phyloP scores from a whole-genome alignment of 2,113 vertebrate species.

The Loxodonta africana region DNA sequence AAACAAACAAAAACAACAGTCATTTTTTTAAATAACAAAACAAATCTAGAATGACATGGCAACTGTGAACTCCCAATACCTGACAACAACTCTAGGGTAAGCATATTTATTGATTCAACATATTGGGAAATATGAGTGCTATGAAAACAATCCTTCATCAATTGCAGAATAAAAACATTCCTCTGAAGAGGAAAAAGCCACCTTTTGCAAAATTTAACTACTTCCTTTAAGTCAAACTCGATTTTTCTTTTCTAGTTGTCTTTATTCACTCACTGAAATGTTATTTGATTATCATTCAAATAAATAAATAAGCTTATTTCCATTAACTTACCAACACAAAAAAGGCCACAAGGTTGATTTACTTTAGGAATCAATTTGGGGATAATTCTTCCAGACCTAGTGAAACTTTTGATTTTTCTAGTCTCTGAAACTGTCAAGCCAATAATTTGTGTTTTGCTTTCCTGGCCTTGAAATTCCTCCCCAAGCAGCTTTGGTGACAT shows the following conservation, averaged over 20 bases:
- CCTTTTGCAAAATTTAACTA: slow-evolving; percentile 47
- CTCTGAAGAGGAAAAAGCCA: neutral
- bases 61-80: neutral
- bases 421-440: slow-evolving; percentile 75
- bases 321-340: slow-evolving; percentile 74
- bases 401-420: slow-evolving; percentile 73
- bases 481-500: slow-evolving; percentile 79
- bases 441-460: slow-evolving; percentile 78
- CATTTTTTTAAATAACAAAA: neutral
- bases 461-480: slow-evolving; percentile 79
- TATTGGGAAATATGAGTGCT: slow-evolving; percentile 33
- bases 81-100: neutral
- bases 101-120: neutral
- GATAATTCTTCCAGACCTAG: slow-evolving; percentile 77
- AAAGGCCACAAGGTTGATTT: slow-evolving; percentile 78
- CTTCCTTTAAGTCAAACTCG: neutral
- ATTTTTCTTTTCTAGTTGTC: slow-evolving; percentile 77
- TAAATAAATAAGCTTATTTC: slow-evolving; percentile 80
- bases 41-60: neutral
- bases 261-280: slow-evolving; percentile 66
- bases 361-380: slow-evolving; percentile 76
- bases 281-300: slow-evolving; percentile 77
- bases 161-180: slow-evolving; percentile 14
- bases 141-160: neutral
- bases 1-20: too few relatives aligned